These are phyloP conservation scores for Steatocranus sp. DNA, from an alignment of 2,797 vertebrate genomes.

Conservation along the genomic window DNA sequence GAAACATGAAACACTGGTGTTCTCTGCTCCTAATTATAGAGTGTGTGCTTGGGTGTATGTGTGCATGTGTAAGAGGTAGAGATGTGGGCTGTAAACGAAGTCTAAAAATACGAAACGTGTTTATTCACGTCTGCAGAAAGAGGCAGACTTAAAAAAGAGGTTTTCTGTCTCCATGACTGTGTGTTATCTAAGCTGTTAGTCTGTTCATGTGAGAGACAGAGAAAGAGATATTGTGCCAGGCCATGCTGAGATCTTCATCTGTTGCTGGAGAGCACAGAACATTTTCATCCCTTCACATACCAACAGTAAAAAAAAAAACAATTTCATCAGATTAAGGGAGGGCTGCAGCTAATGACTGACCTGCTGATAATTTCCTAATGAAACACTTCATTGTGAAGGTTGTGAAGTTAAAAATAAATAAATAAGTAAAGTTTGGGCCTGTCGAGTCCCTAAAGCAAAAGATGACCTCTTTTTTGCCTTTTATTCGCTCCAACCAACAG, in stretches of 20 bases:
- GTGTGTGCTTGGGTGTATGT: conserved; percentile 12
- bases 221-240: conserved; percentile 31
- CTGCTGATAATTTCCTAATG: neutral
- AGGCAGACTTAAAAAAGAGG: neutral
- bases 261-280: conserved; percentile 36
- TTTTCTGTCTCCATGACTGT: conserved; percentile 3
- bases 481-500: neutral
- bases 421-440: neutral
- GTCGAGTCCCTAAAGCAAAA: neutral
- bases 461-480: neutral
- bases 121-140: conserved; percentile 2
- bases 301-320: neutral
- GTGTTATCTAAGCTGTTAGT: conserved; percentile 15
- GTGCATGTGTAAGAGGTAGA: neutral
- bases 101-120: conserved; percentile 47
- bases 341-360: neutral
- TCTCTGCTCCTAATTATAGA: conserved; percentile 25
- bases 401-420: neutral
- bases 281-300: conserved; percentile 10
- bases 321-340: neutral
- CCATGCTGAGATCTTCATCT: conserved; percentile 70
- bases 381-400: neutral
- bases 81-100: conserved; percentile 4
- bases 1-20: conserved; percentile 42
- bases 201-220: neutral